Conservation (phyloP, 2,113 vertebrate genomes). For the Smithornis capensis region DNA sequence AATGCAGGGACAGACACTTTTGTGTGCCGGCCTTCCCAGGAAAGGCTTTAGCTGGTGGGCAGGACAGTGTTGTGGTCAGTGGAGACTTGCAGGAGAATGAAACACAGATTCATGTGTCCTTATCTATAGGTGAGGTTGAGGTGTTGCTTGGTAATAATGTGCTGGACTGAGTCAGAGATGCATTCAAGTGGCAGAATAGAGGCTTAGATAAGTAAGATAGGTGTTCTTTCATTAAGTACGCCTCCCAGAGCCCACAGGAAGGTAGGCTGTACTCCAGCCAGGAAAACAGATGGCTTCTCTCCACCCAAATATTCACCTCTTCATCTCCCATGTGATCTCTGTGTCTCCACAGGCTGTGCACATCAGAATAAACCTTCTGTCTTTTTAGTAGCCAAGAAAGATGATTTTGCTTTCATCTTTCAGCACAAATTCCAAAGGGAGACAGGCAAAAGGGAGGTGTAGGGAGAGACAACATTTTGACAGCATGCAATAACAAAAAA, state of each 20-base stretch:
- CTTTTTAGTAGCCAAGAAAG: conserved; percentile 2
- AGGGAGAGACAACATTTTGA: conserved; percentile 38
- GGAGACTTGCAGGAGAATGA: not conserved
- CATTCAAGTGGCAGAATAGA: not conserved
- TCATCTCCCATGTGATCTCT: not conserved
- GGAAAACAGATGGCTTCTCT: conserved; percentile 15
- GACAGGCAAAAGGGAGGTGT: not conserved
- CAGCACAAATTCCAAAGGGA: conserved; percentile 25
- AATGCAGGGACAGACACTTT: not conserved
- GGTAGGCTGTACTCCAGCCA: not conserved
- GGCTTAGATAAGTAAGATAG: not conserved
- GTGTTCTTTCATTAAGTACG: not conserved
- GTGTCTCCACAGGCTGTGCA: not conserved
- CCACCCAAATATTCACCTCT: not conserved
- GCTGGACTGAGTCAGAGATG: not conserved
- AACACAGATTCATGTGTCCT: not conserved
- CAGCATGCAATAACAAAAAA: conserved; percentile 34
- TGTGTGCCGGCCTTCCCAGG: not conserved
- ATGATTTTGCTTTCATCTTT: conserved; percentile 20
- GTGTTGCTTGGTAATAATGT: not conserved
- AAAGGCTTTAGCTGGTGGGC: not conserved
- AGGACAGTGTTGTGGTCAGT: not conserved
- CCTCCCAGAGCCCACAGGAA: not conserved
- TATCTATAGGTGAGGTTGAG: not conserved
- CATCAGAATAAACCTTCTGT: conserved; percentile 18